These are phyloP conservation scores for Rutpela maculata DNA, from an alignment of 2,888 invertebrate genomes.

Conservation along the genomic window DNA sequence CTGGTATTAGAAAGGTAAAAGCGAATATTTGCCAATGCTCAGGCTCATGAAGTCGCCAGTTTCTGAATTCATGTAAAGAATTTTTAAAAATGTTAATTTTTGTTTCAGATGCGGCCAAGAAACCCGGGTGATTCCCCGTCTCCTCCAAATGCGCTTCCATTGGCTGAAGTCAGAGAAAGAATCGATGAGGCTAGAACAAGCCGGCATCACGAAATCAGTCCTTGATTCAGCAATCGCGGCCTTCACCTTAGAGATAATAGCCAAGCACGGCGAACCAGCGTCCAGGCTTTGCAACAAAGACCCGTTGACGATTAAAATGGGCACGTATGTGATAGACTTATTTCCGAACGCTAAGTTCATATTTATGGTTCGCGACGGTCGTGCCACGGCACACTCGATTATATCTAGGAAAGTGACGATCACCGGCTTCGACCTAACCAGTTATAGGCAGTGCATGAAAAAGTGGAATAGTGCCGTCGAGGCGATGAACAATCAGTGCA, in stretches of 20 bases:
- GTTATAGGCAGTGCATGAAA: conserved; percentile 94
- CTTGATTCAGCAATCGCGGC: conserved; percentile 97
- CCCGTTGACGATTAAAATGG: conserved; percentile 97
- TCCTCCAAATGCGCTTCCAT: conserved; percentile 95
- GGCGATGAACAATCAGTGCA: conserved; percentile 95
- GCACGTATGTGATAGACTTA: conserved; percentile 93
- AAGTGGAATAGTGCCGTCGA: conserved; percentile 98
- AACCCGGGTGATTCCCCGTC: conserved; percentile 96
- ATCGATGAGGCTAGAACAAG: conserved; percentile 91
- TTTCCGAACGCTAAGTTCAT: conserved; percentile 99
- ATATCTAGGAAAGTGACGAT: conserved; percentile 90
- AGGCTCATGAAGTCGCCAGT: too few relatives aligned
- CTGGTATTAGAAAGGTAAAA: too few relatives aligned
- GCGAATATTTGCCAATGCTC: too few relatives aligned
- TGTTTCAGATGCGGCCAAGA: conserved; percentile 93
- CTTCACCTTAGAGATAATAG: conserved; percentile 97
- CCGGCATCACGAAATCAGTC: conserved; percentile 93
- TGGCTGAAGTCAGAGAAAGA: conserved; percentile 97
- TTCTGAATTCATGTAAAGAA: too few relatives aligned
- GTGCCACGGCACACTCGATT: conserved; percentile 99
- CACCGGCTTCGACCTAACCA: conserved; percentile 88
- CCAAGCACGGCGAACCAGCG: conserved; percentile 96
- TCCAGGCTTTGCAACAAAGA: conserved; percentile 98
- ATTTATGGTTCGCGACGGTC: conserved; percentile 98
- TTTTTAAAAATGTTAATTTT: conserved; percentile 32